Conservation (phyloP, 2,113 vertebrate genomes). For the Clarias macrocephalus region DNA sequence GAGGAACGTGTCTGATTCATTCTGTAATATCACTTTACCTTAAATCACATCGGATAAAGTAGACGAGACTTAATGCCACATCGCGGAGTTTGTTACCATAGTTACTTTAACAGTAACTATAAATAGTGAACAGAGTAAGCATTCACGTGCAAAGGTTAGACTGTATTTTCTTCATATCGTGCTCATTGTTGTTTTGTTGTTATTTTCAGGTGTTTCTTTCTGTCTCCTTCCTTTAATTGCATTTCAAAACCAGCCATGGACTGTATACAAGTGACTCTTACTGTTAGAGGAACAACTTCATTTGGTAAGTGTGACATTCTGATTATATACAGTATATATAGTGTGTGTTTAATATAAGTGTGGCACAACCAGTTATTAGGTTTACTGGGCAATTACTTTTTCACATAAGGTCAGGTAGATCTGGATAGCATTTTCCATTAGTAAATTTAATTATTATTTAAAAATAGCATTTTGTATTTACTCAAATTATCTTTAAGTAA, state of each 20-base stretch:
- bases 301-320: conserved; percentile 73
- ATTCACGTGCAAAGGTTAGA: not conserved
- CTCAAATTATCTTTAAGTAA: no score
- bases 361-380: no score
- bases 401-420: no score
- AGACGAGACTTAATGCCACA: not conserved
- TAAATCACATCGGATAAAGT: not conserved
- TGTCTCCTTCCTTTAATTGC: not conserved
- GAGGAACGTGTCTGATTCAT: no score
- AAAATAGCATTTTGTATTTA: no score
- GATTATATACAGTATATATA: not conserved
- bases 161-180: not conserved
- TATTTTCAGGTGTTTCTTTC: not conserved
- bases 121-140: not conserved
- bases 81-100: no score
- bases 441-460: no score
- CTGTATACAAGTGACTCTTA: conserved; percentile 79
- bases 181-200: not conserved
- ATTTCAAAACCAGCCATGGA: conserved; percentile 73
- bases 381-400: no score
- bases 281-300: conserved; percentile 79
- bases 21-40: not conserved
- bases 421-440: no score
- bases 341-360: no score
- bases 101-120: not conserved